phyloP scores from a whole-genome alignment of 1,140 invertebrate genomes.

The Anoplophora glabripennis region DNA sequence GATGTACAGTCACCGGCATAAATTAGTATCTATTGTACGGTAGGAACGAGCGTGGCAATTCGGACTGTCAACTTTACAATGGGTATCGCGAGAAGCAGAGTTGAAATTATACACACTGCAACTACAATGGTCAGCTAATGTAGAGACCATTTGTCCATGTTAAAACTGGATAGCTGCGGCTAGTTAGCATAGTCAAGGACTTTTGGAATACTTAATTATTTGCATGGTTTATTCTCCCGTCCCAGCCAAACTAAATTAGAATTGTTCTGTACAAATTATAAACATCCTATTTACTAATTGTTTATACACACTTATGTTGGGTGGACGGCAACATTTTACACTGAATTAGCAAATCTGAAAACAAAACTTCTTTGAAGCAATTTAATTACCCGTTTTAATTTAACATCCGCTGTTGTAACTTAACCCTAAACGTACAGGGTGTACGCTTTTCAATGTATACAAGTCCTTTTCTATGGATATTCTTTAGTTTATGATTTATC shows the following conservation, averaged over 20 bases:
- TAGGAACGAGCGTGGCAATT: slow-evolving; percentile 35
- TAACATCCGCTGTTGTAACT: too few relatives aligned
- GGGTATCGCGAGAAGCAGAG: slow-evolving; percentile 22
- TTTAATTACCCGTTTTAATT: too few relatives aligned
- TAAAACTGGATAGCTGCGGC: slow-evolving; percentile 7
- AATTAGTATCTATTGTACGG: slow-evolving; percentile 42
- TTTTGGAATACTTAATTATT: slow-evolving; percentile 33
- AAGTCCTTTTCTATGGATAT: too few relatives aligned
- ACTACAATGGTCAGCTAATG: slow-evolving; percentile 36
- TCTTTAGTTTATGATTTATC: too few relatives aligned
- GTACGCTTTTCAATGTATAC: too few relatives aligned
- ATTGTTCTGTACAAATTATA: slow-evolving; percentile 23
- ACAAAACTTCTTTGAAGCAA: too few relatives aligned
- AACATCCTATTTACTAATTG: slow-evolving; percentile 27
- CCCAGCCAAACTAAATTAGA: slow-evolving; percentile 20
- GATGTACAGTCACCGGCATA: slow-evolving; percentile 33
- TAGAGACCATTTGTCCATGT: slow-evolving; percentile 19
- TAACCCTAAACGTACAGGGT: too few relatives aligned
- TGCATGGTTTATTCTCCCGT: slow-evolving; percentile 24
- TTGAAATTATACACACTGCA: slow-evolving; percentile 34
- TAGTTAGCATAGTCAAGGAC: slow-evolving; percentile 27
- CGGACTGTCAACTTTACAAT: slow-evolving; percentile 34
- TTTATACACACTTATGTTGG: slow-evolving; percentile 6
- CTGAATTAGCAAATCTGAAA: too few relatives aligned
- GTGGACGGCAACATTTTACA: too few relatives aligned